Conservation (phyloP, 2,888 invertebrate genomes). For the Aspidapion aeneum region DNA sequence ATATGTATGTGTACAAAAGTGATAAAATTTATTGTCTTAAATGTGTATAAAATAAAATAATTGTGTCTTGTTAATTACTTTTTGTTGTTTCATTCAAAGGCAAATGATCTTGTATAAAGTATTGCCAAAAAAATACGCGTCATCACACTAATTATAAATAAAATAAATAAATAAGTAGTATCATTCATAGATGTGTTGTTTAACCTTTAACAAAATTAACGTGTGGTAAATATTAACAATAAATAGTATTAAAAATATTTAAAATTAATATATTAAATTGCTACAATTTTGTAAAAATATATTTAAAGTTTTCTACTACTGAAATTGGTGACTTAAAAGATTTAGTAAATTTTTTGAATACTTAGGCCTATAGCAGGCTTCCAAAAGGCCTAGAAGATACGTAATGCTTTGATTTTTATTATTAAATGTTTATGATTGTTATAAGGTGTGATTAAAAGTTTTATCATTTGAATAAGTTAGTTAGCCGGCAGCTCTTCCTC, state of each 20-base stretch:
- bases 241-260: neutral
- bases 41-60: too few relatives aligned
- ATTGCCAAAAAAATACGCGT: neutral
- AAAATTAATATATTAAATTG: neutral
- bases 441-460: too few relatives aligned
- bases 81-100: neutral
- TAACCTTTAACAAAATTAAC: too few relatives aligned
- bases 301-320: neutral
- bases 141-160: neutral
- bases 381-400: neutral
- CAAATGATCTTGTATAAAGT: neutral
- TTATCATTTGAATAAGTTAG: too few relatives aligned
- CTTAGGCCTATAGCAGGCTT: too few relatives aligned
- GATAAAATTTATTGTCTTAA: neutral
- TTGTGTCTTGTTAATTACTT: too few relatives aligned
- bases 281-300: neutral
- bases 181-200: neutral
- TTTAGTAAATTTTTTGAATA: neutral
- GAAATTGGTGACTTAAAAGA: neutral
- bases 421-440: too few relatives aligned
- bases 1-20: neutral
- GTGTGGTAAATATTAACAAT: neutral
- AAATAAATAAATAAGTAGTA: too few relatives aligned
- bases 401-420: too few relatives aligned
- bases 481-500: too few relatives aligned